These are phyloP conservation scores for Callosobruchus maculatus DNA, from an alignment of 2,888 invertebrate species.

Conservation along the genomic window DNA sequence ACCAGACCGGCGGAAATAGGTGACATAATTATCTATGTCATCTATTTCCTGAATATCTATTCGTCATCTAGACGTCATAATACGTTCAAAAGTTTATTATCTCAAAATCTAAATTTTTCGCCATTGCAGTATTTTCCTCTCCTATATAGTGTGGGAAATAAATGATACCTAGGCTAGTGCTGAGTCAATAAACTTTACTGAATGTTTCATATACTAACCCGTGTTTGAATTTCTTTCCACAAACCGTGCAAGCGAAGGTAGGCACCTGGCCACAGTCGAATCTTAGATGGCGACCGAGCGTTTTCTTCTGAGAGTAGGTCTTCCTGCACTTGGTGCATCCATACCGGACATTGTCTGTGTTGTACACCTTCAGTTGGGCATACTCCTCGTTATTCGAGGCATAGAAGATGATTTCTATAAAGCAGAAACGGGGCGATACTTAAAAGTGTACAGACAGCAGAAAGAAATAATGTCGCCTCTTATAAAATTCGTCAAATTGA, in stretches of 20 bases:
- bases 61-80: too few species aligned
- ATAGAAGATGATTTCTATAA: slow-evolving; percentile 37
- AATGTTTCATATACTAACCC: slow-evolving; percentile 23
- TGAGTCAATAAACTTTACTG: too few species aligned
- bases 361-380: slow-evolving; percentile 39
- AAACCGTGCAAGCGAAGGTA: slow-evolving; percentile 41
- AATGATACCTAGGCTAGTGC: too few species aligned
- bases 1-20: too few species aligned
- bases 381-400: slow-evolving; percentile 44
- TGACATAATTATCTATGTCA: too few species aligned
- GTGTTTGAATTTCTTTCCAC: slow-evolving; percentile 41
- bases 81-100: too few species aligned
- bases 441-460: background rate
- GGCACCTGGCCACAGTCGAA: slow-evolving; percentile 51
- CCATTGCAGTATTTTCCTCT: too few species aligned
- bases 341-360: slow-evolving; percentile 38
- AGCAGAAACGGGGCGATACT: slow-evolving; percentile 11
- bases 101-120: too few species aligned
- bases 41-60: too few species aligned
- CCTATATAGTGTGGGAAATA: too few species aligned
- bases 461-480: background rate
- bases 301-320: slow-evolving; percentile 46
- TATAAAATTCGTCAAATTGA: too few species aligned
- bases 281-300: slow-evolving; percentile 47
- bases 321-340: slow-evolving; percentile 42